These are phyloP conservation scores for Elysia chlorotica DNA, from an alignment of 1,140 invertebrate species.

Conservation along the genomic window DNA sequence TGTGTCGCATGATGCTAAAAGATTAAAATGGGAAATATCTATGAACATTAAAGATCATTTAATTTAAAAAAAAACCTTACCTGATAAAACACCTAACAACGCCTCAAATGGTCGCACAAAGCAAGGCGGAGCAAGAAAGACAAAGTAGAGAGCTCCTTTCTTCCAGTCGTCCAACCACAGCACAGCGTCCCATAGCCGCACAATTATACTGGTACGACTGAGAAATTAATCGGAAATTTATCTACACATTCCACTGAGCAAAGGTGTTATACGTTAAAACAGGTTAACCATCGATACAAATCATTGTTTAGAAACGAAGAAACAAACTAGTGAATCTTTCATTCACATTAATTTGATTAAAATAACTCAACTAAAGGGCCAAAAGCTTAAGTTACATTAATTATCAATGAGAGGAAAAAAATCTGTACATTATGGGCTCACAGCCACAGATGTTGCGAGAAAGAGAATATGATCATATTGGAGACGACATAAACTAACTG, in stretches of 20 bases:
- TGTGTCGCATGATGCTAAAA: no score
- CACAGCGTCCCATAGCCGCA: slow-evolving; percentile 11
- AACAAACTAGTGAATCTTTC: not conserved
- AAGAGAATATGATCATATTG: no score
- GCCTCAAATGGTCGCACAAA: slow-evolving; percentile 16
- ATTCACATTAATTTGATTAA: not conserved
- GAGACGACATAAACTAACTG: not conserved
- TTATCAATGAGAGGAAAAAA: not conserved
- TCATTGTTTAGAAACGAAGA: not conserved
- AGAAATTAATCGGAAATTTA: not conserved
- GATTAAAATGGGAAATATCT: no score
- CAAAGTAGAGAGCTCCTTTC: slow-evolving; percentile 20
- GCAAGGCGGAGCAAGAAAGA: slow-evolving; percentile 9
- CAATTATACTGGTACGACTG: slow-evolving; percentile 10
- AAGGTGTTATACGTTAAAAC: not conserved
- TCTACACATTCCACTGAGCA: not conserved
- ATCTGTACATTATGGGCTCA: not conserved
- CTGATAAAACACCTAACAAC: slow-evolving; percentile 2
- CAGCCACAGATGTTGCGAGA: not conserved
- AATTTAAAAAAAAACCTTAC: slow-evolving; percentile 13
- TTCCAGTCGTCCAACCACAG: slow-evolving; percentile 22
- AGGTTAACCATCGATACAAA: not conserved
- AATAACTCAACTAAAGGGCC: not conserved
- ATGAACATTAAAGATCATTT: no score
- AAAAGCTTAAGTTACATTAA: not conserved